Evolutionary conservation across 2,797 vertebrate species (phyloP).

Genomic region (Clarias fuscus): DNA sequence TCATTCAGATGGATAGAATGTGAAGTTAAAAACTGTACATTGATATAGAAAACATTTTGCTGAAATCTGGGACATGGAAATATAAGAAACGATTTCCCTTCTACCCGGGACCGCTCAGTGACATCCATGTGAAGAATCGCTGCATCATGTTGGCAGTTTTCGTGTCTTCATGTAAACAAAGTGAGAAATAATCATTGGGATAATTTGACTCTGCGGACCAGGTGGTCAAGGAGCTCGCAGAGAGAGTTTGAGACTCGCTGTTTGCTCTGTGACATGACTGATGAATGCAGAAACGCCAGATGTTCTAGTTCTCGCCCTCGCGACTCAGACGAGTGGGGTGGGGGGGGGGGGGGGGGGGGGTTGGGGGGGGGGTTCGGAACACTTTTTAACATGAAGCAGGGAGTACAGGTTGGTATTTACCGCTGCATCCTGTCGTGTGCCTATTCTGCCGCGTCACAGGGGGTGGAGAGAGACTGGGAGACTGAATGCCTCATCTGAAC

Average conservation of each 20-base stretch:
- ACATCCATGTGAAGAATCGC: neutral
- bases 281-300: conserved; percentile 49
- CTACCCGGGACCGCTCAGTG: neutral
- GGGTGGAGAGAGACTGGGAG: conserved; percentile 51
- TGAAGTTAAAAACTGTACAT: neutral
- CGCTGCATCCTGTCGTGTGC: conserved; percentile 63
- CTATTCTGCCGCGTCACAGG: conserved; percentile 71
- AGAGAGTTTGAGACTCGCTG: conserved; percentile 5
- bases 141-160: neutral
- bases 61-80: neutral
- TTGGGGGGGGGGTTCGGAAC: conserved; percentile 34
- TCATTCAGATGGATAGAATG: neutral
- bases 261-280: conserved; percentile 34
- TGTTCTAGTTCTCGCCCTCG: conserved; percentile 42
- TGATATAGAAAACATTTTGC: neutral
- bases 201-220: conserved; percentile 28
- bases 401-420: conserved; percentile 68
- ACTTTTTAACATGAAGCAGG: conserved; percentile 65
- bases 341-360: neutral
- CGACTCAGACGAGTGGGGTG: conserved; percentile 13
- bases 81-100: neutral
- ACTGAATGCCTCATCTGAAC: conserved; percentile 62
- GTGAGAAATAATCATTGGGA: conserved; percentile 48
- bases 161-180: conserved; percentile 39
- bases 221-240: neutral